A percentile compares a stretch with the other conserved stretches of the same genome.
Evolutionary conservation across 1,140 invertebrate species (phyloP).

Genomic region (Sitodiplosis mosellana): DNA sequence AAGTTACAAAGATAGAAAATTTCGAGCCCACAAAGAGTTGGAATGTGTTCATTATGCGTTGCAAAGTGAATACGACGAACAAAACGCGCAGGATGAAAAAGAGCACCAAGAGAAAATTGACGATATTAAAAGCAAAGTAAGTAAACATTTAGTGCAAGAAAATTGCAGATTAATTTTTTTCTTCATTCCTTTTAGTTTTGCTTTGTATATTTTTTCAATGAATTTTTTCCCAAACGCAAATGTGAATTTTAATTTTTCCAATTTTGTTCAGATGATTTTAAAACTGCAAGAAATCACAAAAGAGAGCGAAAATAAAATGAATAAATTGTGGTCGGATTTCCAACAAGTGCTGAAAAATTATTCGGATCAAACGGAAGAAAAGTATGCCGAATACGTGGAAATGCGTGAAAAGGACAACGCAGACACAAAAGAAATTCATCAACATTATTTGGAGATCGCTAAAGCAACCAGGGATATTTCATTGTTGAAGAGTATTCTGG

Average conservation of each 20-base stretch:
- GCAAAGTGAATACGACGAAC: slow-evolving; percentile 13
- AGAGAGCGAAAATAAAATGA: slow-evolving; percentile 16
- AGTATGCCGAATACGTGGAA: slow-evolving; percentile 22
- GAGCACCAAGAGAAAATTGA: slow-evolving; percentile 24
- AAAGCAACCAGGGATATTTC: slow-evolving; percentile 13
- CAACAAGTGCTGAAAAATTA: slow-evolving; percentile 19
- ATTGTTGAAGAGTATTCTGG: slow-evolving; percentile 13
- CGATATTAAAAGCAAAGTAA: slow-evolving; percentile 29
- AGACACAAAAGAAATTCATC: slow-evolving; percentile 14
- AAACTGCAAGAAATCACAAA: slow-evolving; percentile 18
- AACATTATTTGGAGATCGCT: slow-evolving; percentile 17
- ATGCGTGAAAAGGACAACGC: slow-evolving; percentile 22
- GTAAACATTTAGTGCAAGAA: too few species aligned
- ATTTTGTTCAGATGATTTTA: slow-evolving; percentile 17
- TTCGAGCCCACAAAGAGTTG: slow-evolving; percentile 17
- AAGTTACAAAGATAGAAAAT: slow-evolving; percentile 21
- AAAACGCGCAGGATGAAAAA: slow-evolving; percentile 14
- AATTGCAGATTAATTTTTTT: neutral
- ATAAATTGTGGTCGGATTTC: slow-evolving; percentile 21
- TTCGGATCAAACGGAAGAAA: slow-evolving; percentile 18
- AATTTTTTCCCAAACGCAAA: neutral
- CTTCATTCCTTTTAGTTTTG: too few species aligned
- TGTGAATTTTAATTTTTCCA: slow-evolving; percentile 1
- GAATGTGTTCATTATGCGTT: slow-evolving; percentile 21
- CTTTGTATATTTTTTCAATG: neutral